A percentile compares a stretch with the other conserved stretches of the same genome.
Conservation (phyloP, 1,140 invertebrate species). For the Temnothorax curvispinosus region DNA sequence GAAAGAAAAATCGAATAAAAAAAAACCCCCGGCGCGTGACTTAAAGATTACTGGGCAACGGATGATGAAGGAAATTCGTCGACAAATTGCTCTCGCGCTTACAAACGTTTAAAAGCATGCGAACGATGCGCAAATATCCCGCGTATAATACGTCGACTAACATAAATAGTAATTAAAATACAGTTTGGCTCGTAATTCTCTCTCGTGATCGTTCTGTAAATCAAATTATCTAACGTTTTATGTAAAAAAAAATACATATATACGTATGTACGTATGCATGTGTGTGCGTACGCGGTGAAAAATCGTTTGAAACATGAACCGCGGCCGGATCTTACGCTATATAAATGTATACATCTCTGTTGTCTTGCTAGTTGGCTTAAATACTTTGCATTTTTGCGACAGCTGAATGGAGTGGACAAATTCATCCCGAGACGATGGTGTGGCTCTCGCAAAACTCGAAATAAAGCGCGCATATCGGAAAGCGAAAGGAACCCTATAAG, state of each 20-base stretch:
- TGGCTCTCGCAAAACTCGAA: conserved; percentile 18
- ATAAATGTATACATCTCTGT: conserved; percentile 84
- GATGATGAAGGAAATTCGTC: neutral
- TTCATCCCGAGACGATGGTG: conserved; percentile 34
- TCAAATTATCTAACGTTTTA: neutral
- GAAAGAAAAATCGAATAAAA: neutral
- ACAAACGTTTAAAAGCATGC: neutral
- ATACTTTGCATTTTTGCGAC: conserved; percentile 84
- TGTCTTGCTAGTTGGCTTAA: conserved; percentile 84
- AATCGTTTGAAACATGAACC: conserved; percentile 82
- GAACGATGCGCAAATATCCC: neutral
- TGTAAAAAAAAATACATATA: neutral
- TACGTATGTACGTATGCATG: neutral
- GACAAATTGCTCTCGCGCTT: neutral
- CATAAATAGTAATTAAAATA: neutral
- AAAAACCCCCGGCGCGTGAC: too few species aligned
- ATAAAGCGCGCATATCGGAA: conserved; percentile 24
- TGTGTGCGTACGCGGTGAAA: neutral
- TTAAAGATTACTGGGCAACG: conserved; percentile 2
- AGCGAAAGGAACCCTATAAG: conserved; percentile 32
- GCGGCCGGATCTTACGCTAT: conserved; percentile 83
- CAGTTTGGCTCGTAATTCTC: neutral
- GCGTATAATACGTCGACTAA: neutral
- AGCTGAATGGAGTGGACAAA: conserved; percentile 80
- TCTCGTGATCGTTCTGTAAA: conserved; percentile 1